Percentiles rank a stretch among this genome's conserved stretches.
phyloP scores from a whole-genome alignment of 2,888 invertebrate species.

The Spilosoma lubricipeda region DNA sequence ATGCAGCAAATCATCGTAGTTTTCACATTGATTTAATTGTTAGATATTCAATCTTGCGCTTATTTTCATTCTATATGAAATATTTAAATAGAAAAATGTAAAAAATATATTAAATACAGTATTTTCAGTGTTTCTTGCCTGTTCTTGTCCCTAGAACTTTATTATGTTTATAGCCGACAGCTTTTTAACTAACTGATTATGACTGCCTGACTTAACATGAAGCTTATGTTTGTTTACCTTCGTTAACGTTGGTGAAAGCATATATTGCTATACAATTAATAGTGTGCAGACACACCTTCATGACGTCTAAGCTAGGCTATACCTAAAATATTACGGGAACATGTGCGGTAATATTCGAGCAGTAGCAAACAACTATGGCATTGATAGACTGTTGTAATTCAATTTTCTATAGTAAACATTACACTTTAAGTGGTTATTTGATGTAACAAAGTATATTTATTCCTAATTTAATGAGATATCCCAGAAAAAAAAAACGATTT shows the following conservation, averaged over 20 bases:
- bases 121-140: neutral
- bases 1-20: conserved; percentile 1
- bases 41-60: neutral
- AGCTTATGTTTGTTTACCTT: neutral
- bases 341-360: neutral
- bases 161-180: neutral
- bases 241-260: neutral
- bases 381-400: neutral
- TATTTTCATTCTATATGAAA: neutral
- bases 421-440: neutral
- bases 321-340: neutral
- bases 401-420: neutral
- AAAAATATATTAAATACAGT: neutral
- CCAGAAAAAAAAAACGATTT: neutral
- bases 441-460: neutral
- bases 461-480: neutral
- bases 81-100: neutral
- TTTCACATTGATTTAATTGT: neutral
- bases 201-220: neutral
- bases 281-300: neutral
- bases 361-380: conserved; percentile 3
- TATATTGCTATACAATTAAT: neutral
- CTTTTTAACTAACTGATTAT: neutral
- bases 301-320: neutral
- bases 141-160: neutral